These are phyloP conservation scores for Semicossyphus pulcher DNA, from an alignment of 2,113 vertebrate species.

Conservation along the genomic window DNA sequence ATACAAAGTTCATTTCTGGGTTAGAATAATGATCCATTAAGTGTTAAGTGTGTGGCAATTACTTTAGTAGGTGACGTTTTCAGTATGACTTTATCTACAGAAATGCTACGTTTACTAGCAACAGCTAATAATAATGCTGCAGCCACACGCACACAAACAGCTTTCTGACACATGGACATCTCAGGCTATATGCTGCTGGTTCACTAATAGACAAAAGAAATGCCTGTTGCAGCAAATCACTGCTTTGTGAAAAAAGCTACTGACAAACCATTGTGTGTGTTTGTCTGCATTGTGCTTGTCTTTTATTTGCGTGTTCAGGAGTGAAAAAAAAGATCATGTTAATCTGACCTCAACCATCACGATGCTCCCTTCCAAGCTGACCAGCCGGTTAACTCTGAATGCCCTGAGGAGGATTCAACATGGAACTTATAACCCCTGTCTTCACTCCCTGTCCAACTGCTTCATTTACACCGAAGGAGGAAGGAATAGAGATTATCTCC, in stretches of 20 bases:
- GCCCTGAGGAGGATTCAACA: constrained; percentile 43
- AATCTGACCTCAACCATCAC: constrained; percentile 17
- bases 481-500: neutral
- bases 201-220: constrained; percentile 36
- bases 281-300: too few relatives aligned
- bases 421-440: constrained; percentile 24
- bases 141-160: neutral
- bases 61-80: neutral
- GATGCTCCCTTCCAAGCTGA: constrained; percentile 70
- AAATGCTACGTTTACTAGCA: too few relatives aligned
- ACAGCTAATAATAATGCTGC: neutral
- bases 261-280: constrained; percentile 24
- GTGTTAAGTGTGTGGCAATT: neutral
- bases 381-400: constrained; percentile 23
- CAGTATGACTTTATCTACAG: neutral
- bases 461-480: constrained; percentile 5
- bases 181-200: constrained; percentile 2
- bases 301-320: constrained; percentile 24
- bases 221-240: constrained; percentile 27
- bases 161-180: neutral
- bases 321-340: neutral
- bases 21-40: neutral
- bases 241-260: constrained; percentile 15
- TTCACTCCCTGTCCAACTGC: constrained; percentile 32
- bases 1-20: neutral